A percentile compares a stretch with the other conserved stretches of the same genome.
These are phyloP conservation scores for Xestia ashworthii DNA, from an alignment of 2,888 invertebrate genomes.

Conservation along the genomic window DNA sequence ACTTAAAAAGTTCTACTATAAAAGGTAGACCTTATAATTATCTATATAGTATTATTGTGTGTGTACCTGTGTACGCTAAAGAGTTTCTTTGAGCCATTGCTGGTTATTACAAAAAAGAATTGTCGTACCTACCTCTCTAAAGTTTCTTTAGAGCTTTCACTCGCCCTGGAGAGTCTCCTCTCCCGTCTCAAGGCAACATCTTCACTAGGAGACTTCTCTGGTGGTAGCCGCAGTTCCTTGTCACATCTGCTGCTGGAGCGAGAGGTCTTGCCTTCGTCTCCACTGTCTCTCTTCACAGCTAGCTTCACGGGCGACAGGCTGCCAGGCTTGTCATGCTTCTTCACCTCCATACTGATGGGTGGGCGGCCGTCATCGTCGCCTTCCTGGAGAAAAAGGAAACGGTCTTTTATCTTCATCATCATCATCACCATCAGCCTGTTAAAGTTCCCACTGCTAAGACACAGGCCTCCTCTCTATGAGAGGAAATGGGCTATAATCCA, in stretches of 20 bases:
- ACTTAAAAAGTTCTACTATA: no score
- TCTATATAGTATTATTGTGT: no score
- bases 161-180: constrained; percentile 79
- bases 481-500: no score
- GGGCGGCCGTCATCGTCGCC: constrained; percentile 78
- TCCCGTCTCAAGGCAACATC: constrained; percentile 76
- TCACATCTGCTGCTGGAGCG: constrained; percentile 84
- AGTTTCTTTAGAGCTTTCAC: constrained; percentile 84
- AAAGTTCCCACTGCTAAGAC: no score
- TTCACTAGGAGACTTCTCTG: constrained; percentile 85
- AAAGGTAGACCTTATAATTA: no score
- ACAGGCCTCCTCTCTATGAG: no score
- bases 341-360: constrained; percentile 87
- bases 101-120: background rate
- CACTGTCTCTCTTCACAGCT: constrained; percentile 78
- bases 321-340: constrained; percentile 86
- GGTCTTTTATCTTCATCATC: background rate
- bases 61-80: background rate
- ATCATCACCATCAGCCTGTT: no score
- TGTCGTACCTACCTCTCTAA: constrained; percentile 81
- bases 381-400: constrained; percentile 69
- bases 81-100: background rate
- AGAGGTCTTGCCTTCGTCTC: constrained; percentile 79
- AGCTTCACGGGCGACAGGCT: constrained; percentile 85
- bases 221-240: constrained; percentile 81